These are phyloP conservation scores for Elysia crispata DNA, from an alignment of 2,888 invertebrate genomes.

Conservation along the genomic window DNA sequence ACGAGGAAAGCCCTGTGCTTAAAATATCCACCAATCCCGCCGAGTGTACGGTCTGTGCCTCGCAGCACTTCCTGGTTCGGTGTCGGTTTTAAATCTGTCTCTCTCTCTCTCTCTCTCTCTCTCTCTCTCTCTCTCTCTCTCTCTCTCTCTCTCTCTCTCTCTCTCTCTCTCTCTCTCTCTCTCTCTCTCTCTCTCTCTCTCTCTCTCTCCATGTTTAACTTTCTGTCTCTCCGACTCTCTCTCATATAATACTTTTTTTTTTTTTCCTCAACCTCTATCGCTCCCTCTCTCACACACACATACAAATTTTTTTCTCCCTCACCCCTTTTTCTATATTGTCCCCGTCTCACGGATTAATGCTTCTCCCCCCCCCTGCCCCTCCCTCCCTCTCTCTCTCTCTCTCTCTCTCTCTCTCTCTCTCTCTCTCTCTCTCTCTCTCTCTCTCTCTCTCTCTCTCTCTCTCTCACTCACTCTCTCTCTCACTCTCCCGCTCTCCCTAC, in stretches of 20 bases:
- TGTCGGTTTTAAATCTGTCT: constrained; percentile 12
- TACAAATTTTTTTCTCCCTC: neutral
- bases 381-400: constrained; percentile 23
- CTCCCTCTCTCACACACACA: neutral
- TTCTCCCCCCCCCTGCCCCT: neutral
- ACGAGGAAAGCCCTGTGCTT: too few species aligned
- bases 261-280: neutral
- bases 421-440: neutral
- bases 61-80: neutral
- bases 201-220: neutral
- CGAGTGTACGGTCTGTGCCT: too few species aligned
- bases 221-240: neutral
- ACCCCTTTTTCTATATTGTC: neutral
- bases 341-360: neutral
- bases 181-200: constrained; percentile 14
- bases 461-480: neutral
- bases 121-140: neutral
- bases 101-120: constrained; percentile 15
- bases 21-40: too few species aligned
- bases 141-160: neutral
- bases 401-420: neutral
- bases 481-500: neutral
- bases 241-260: constrained; percentile 11
- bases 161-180: neutral
- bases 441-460: constrained; percentile 3